Percentiles rank a stretch among this genome's conserved stretches.
Evolutionary conservation across 2,888 invertebrate genomes (phyloP).

Genomic region (Chironomus riparius): DNA sequence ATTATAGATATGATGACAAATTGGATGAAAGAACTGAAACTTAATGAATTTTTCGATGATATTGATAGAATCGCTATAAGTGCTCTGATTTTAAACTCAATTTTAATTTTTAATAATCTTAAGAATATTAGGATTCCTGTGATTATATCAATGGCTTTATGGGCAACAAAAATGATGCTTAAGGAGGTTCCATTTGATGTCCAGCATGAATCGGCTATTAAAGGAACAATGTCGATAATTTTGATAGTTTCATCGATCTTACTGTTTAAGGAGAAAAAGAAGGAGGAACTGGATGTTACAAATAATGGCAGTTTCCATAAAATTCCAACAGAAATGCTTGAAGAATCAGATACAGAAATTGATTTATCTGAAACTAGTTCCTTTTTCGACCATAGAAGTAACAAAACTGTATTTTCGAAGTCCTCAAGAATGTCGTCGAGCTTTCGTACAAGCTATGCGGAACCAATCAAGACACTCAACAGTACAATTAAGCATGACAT

Average conservation of each 20-base stretch:
- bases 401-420: not conserved
- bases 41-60: not conserved
- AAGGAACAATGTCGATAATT: not conserved
- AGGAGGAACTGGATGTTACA: not conserved
- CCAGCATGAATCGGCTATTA: not conserved
- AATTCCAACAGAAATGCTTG: not conserved
- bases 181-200: not conserved
- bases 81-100: not conserved
- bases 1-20: not conserved
- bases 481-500: not conserved
- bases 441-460: not conserved
- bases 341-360: not conserved
- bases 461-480: not conserved
- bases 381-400: not conserved
- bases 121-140: not conserved
- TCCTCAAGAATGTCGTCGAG: not conserved
- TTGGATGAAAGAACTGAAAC: not conserved
- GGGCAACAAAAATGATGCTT: not conserved
- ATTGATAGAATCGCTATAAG: not conserved
- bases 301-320: not conserved
- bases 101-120: not conserved
- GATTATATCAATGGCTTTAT: not conserved
- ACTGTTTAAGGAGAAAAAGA: not conserved
- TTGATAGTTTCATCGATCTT: not conserved
- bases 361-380: not conserved